Evolutionary conservation across 2,797 vertebrate species (phyloP).

Genomic region (Semotilus atromaculatus): DNA sequence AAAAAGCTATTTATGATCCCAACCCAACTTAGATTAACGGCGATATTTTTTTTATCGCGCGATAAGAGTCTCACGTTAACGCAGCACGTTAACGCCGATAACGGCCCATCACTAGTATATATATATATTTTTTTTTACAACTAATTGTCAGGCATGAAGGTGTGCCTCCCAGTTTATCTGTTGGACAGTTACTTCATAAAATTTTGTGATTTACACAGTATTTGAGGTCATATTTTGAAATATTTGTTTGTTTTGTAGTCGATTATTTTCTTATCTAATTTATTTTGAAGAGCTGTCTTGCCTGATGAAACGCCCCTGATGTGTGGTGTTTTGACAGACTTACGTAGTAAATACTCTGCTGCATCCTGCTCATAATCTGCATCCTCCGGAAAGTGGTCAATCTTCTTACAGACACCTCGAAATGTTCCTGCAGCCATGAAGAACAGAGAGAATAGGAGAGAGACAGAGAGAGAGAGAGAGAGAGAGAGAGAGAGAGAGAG

Average conservation of each 20-base stretch:
- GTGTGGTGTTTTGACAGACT: slow-evolving; percentile 62
- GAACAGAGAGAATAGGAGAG: slow-evolving; percentile 45
- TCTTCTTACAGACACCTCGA: slow-evolving; percentile 98
- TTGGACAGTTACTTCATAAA: neutral
- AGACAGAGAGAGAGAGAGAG: slow-evolving; percentile 47
- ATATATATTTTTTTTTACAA: neutral
- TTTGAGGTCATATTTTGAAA: neutral
- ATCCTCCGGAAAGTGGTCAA: slow-evolving; percentile 97
- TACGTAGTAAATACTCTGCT: slow-evolving; percentile 96
- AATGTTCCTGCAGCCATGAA: slow-evolving; percentile 84
- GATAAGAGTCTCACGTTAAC: no score
- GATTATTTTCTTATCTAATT: slow-evolving; percentile 9
- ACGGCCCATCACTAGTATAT: no score
- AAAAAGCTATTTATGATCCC: no score
- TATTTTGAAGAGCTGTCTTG: slow-evolving; percentile 1
- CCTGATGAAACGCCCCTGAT: neutral
- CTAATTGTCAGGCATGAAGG: neutral
- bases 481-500: slow-evolving; percentile 19
- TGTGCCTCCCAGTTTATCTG: neutral
- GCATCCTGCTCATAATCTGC: slow-evolving; percentile 97
- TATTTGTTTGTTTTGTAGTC: neutral
- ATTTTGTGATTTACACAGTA: neutral
- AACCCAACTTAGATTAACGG: no score
- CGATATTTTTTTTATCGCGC: no score
- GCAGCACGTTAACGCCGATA: no score